Evolutionary conservation across 1,140 invertebrate species (phyloP).

Genomic region (Leucophenga varia): DNA sequence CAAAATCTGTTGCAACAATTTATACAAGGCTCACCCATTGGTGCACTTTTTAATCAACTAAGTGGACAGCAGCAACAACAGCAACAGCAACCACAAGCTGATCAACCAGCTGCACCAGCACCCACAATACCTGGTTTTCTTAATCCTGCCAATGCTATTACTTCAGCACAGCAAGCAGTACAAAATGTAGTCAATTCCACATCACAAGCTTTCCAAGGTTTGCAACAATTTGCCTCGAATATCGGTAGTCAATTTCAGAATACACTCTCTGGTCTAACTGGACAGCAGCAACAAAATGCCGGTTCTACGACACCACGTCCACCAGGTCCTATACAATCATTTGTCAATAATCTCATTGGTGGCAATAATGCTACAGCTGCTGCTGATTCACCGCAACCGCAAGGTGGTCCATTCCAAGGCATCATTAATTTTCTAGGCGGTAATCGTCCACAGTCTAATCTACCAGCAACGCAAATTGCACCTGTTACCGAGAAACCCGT

Average conservation of each 20-base stretch:
- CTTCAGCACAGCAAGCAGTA: constrained; percentile 34
- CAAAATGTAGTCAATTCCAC: constrained; percentile 44
- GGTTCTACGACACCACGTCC: constrained; percentile 42
- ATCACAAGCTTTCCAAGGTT: constrained; percentile 46
- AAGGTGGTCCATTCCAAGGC: constrained; percentile 36
- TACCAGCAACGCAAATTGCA: constrained; percentile 9
- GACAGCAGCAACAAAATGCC: constrained; percentile 24
- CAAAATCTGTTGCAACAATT: constrained; percentile 50
- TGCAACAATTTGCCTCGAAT: constrained; percentile 47
- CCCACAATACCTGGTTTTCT: constrained; percentile 43
- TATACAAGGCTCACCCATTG: constrained; percentile 49
- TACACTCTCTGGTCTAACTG: constrained; percentile 34
- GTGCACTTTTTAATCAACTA: constrained; percentile 45
- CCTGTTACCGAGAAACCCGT: constrained; percentile 16
- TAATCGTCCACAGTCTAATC: constrained; percentile 37
- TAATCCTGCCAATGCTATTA: constrained; percentile 40
- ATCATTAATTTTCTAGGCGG: constrained; percentile 47
- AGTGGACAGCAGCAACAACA: constrained; percentile 30
- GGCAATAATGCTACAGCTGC: constrained; percentile 28
- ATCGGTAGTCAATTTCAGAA: constrained; percentile 49
- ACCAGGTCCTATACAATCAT: constrained; percentile 44
- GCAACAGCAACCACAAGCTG: constrained; percentile 16
- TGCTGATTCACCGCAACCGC: constrained; percentile 16
- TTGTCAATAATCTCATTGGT: constrained; percentile 44
- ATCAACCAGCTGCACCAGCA: constrained; percentile 25